Base-by-base conservation (phyloP, 2,888 invertebrate genomes). In the Carabus problematicus region DNA sequence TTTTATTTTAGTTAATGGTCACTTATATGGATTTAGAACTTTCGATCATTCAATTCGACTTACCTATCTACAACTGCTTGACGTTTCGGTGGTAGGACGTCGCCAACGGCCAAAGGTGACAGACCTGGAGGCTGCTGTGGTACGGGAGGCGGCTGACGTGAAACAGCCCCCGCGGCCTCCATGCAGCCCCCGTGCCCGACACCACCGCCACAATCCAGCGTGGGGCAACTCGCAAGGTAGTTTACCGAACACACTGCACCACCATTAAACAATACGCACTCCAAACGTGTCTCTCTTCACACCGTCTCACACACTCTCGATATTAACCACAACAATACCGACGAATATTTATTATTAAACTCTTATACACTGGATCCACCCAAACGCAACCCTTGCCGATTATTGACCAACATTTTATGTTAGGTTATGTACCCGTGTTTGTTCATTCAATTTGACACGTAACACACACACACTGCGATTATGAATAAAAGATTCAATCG, bases 41-140 rank as follows among this genome's bases (percentile, higher is more conserved):
- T n/a, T n/a, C n/a, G n/a, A n/a, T n/a, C n/a, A n/a, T n/a, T n/a
- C n/a, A n/a, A n/a, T 29, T 29, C 6, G 29, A 72, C 81, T 79
- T 76, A 88, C 88, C 87, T 84, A 81, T 95, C 95, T 76, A 96
- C 91, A 79, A 93, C 92, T 78, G 93, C 93, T 82, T 93, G 93
- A 74, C 90, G 85, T 81, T 93, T 93, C 47, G 93, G 90, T 77
- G 92, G 90, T 79, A 92, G 84, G 73, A 86, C 85, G 83, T 92
- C 92, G 77, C 86, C 83, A 78, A 85, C 84, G 83, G 86, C 86
- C 76, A 86, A 85, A 79, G 86, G 86, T 79, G 86, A 85, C 84
- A 86, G 84, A 83, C 85, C 88, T 77, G 87, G 88, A 79, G 81
- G 84, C 80, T 87, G 88, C 79, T 85, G 82, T 83, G 84, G 84